phyloP scores from a whole-genome alignment of 2,888 invertebrate species.

The Timema podura region DNA sequence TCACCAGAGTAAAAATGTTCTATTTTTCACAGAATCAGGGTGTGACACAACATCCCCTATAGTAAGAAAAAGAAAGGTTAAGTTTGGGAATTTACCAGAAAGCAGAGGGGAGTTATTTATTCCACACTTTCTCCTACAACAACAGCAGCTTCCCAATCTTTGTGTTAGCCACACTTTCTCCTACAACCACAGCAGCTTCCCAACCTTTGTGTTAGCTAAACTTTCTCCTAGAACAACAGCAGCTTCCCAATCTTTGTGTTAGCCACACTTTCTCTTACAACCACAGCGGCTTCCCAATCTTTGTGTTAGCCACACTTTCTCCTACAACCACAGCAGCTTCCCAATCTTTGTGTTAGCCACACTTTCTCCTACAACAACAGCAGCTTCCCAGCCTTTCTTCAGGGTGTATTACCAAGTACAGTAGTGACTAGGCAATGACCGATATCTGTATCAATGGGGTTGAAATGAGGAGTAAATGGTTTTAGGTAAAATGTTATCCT shows the following conservation, averaged over 20 bases:
- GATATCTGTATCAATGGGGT: background rate
- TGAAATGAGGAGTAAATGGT: background rate
- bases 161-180: too few species aligned
- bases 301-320: too few species aligned
- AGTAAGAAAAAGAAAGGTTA: background rate
- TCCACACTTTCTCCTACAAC: conserved; percentile 6
- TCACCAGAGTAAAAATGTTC: background rate
- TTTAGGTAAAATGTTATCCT: too few species aligned
- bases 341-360: too few species aligned
- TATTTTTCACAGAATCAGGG: background rate
- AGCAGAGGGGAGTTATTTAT: background rate
- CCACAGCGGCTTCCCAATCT: background rate
- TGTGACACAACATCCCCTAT: background rate
- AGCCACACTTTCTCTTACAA: too few species aligned
- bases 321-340: background rate
- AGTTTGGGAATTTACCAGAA: background rate
- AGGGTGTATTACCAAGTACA: conserved; percentile 1
- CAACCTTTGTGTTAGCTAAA: too few species aligned
- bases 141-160: background rate
- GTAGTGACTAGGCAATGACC: background rate
- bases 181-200: background rate
- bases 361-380: conserved; percentile 1
- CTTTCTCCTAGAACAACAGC: background rate
- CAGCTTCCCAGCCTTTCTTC: conserved; percentile 1
- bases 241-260: background rate